These are phyloP conservation scores for Chrysomela aeneicollis DNA, from an alignment of 2,888 invertebrate species.

Conservation along the genomic window DNA sequence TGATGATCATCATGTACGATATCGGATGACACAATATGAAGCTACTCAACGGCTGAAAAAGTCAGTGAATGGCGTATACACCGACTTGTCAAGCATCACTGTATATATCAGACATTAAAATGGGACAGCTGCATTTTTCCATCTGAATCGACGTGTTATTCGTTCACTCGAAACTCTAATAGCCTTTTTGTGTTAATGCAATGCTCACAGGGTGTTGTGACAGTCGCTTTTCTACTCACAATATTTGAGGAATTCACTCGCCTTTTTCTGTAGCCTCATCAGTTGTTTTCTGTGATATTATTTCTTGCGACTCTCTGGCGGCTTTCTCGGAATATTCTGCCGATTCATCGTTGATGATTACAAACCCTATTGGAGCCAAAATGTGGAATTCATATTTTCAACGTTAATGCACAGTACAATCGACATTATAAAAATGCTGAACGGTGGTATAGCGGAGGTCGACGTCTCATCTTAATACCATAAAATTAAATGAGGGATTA, in stretches of 20 bases:
- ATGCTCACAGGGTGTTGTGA: slow-evolving; percentile 1
- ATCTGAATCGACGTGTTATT: slow-evolving; percentile 18
- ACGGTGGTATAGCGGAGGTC: slow-evolving; percentile 27
- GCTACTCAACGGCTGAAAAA: slow-evolving; percentile 21
- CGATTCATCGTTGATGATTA: background rate
- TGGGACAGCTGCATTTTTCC: slow-evolving; percentile 40
- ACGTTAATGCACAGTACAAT: slow-evolving; percentile 15
- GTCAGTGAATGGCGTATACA: slow-evolving; percentile 32
- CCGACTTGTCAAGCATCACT: slow-evolving; percentile 38
- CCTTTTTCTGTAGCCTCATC: too few relatives aligned
- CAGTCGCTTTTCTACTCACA: background rate
- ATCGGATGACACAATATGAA: background rate
- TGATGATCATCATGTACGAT: background rate
- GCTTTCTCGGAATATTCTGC: background rate
- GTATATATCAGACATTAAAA: slow-evolving; percentile 36
- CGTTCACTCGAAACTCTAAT: slow-evolving; percentile 18
- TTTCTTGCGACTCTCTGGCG: too few relatives aligned
- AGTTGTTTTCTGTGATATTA: too few relatives aligned
- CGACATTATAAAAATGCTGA: slow-evolving; percentile 22
- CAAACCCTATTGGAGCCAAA: background rate
- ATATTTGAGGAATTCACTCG: too few relatives aligned
- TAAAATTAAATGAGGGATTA: slow-evolving; percentile 43
- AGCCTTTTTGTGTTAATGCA: slow-evolving; percentile 11
- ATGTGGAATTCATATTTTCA: background rate
- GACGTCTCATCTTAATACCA: slow-evolving; percentile 39